Base-by-base conservation (phyloP, 1,140 invertebrate genomes). In the Cydia fagiglandana region DNA sequence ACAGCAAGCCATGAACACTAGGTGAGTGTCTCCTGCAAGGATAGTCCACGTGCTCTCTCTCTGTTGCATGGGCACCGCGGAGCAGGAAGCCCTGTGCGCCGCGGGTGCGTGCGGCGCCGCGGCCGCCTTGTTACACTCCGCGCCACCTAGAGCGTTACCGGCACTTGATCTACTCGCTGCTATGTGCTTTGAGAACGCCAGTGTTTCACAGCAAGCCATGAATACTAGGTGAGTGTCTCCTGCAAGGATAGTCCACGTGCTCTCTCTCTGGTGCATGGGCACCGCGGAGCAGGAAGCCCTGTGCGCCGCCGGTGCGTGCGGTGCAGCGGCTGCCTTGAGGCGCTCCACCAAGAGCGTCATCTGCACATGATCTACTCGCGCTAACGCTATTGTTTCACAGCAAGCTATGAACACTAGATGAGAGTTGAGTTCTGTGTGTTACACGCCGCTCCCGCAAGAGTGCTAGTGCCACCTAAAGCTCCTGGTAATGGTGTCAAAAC, bases 171-270 rank as follows among this genome's bases (percentile, higher is more conserved):
- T 98, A 85, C 93, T 98, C 12, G 96, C 97, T 5, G 96, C 96
- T 28, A 95, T 98, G 94, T 97, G 96, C 87, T 97, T 96, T 85
- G 95, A 98, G 84, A 98, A 98, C 93, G 93, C 95, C 45, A 93
- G 94, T 75, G 97, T 97, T 0, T 95, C 97, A 7, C 91, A 94
- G 75, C 93, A 95, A 76, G 95, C 97, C 24, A 94, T 95, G 0
- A 94, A 94, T 75, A 95, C 96, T 61, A 95, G 94, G 94, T 94
- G 87, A 90, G 64, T 90, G 79, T 24, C 64, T 61, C 64, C 28
- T 47, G 28, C 41, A 73, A 73, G 70, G 74, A 56, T 34, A 34
- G 34, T 34, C 5, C 34, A 4, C 34, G 34, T 6, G 34, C 24
- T 24, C 2, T 34, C 0, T 34, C 34, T 34, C 5, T 34, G 34